Evolutionary conservation across 1,140 invertebrate species (phyloP).

Genomic region (Panagrolaimus sp.): DNA sequence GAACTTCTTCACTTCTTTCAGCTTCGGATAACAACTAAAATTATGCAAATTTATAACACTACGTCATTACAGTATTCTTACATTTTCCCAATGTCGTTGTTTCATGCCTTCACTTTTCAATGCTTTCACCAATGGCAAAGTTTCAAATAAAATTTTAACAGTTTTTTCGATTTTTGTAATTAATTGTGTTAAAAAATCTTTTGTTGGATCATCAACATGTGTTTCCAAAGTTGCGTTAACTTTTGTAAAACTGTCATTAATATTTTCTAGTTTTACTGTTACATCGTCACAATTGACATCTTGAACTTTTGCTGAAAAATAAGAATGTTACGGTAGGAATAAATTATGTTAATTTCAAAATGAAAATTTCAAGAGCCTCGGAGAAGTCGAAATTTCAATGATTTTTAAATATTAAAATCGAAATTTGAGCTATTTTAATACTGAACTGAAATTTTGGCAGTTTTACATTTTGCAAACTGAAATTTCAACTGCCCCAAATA

Average conservation of each 20-base stretch:
- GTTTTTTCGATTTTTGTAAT: slow-evolving; percentile 35
- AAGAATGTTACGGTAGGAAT: too few species aligned
- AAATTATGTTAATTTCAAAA: too few species aligned
- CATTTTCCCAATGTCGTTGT: slow-evolving; percentile 34
- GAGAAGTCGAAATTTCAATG: too few species aligned
- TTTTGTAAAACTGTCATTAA: slow-evolving; percentile 21
- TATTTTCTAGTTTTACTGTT: slow-evolving; percentile 27
- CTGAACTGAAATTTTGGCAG: too few species aligned
- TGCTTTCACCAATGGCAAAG: slow-evolving; percentile 34
- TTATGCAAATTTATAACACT: too few species aligned
- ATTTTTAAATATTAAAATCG: too few species aligned
- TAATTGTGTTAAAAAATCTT: slow-evolving; percentile 32
- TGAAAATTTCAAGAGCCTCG: too few species aligned
- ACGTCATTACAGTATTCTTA: not conserved
- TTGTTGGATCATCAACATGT: slow-evolving; percentile 22
- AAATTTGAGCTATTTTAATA: too few species aligned
- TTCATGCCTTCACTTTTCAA: slow-evolving; percentile 36
- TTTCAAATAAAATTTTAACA: slow-evolving; percentile 29
- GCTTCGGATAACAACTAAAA: slow-evolving; percentile 32
- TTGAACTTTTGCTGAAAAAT: slow-evolving; percentile 24
- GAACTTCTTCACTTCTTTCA: slow-evolving; percentile 29
- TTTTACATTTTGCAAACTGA: too few species aligned
- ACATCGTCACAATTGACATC: slow-evolving; percentile 25
- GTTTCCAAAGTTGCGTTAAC: not conserved
- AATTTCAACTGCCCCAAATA: too few species aligned